Evolutionary conservation across 1,140 invertebrate genomes (phyloP).

Genomic region (Penaeus vannamei): DNA sequence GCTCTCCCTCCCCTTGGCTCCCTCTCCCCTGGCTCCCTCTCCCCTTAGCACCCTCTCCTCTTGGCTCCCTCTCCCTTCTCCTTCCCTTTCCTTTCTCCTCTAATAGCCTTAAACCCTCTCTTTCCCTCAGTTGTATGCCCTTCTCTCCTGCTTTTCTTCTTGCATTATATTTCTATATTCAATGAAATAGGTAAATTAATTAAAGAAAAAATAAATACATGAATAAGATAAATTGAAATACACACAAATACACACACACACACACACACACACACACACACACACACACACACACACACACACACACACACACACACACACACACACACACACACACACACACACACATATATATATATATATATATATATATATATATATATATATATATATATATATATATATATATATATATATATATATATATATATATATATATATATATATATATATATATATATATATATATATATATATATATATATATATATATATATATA

Average conservation of each 20-base stretch:
- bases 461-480: too few relatives aligned
- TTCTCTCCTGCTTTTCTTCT: background rate
- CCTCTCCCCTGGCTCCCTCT: too few relatives aligned
- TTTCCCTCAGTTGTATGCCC: background rate
- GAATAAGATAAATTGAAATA: background rate
- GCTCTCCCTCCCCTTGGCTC: too few relatives aligned
- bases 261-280: background rate
- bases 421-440: too few relatives aligned
- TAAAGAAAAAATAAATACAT: background rate
- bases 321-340: background rate
- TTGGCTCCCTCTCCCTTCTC: background rate
- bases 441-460: too few relatives aligned
- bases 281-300: background rate
- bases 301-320: background rate
- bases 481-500: too few relatives aligned
- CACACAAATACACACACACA: background rate
- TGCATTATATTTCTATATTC: background rate
- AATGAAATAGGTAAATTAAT: background rate
- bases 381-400: background rate
- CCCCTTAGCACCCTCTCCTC: too few relatives aligned
- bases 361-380: slow-evolving; percentile 21
- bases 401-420: too few relatives aligned
- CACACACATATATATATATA: slow-evolving; percentile 5
- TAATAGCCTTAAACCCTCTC: background rate
- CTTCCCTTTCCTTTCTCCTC: background rate